Evolutionary conservation across 2,113 vertebrate genomes (phyloP), one percentile per base, ranked within the genome.

Genomic region (Dasyornis broadbenti): DNA sequence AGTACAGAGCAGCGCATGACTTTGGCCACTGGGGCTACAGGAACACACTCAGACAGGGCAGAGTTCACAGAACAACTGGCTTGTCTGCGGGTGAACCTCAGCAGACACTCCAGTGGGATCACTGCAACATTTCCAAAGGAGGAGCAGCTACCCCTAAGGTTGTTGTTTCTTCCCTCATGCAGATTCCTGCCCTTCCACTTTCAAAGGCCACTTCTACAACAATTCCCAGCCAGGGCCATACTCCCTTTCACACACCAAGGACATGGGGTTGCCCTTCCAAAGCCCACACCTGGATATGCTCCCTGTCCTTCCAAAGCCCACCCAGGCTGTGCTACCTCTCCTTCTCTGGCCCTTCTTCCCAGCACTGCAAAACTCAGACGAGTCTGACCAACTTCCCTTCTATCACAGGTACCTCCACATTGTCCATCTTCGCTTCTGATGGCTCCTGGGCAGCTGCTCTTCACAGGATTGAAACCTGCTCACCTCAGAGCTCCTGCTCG

Each of bases 101-200:
- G n/a, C 33, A 64, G 27, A 5, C 7, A 42, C 2, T 13, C 50
- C 0, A 1, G 31, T 2, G 22, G 5, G 8, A n/a, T 33, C 8
- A 15, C 9, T 24, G 26, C 22, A 2, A 0, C 4, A 4, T 39
- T 88, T 54, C 35, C 65, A 54, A 5, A 1, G 5, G 19, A 39
- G 23, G 3, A 61, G 13, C 31, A 61, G 42, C 17, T 63, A 28
- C 6, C 5, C 19, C 20, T 57, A 39, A 21, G 2, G 15, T 59
- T 60, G 8, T 64, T 3, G 0, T 30, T 76, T 47, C 13, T 33
- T 75, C 30, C 35, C 30, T 53, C n/a, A 64, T 7, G 11, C 7
- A 42, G 18, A 13, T 16, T 6, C 11, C 14, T 33, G 30, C 4
- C 23, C 37, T 35, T 68, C 30, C 31, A 27, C 14, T 22, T 68